These are phyloP conservation scores for Nycteola revayana DNA, from an alignment of 2,888 invertebrate species.

Conservation along the genomic window DNA sequence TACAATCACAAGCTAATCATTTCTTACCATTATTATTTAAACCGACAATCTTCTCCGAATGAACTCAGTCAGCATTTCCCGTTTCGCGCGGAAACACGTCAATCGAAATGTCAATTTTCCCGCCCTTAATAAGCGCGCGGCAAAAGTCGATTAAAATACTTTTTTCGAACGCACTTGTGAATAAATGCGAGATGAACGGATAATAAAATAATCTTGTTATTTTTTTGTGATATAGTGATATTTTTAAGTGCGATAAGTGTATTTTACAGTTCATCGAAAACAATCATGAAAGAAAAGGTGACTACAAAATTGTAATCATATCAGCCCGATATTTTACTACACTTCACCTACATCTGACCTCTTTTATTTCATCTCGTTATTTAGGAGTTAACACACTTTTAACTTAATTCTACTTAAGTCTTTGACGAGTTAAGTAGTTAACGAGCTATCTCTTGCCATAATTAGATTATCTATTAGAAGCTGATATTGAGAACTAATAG, in stretches of 20 bases:
- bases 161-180: too few species aligned
- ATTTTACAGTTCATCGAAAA: slow-evolving; percentile 1
- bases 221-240: too few species aligned
- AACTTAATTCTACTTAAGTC: too few species aligned
- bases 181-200: too few species aligned
- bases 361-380: neutral
- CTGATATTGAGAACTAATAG: too few species aligned
- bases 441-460: too few species aligned
- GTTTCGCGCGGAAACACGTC: slow-evolving; percentile 44
- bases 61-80: slow-evolving; percentile 52
- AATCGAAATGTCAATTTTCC: slow-evolving; percentile 43
- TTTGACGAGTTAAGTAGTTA: too few species aligned
- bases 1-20: slow-evolving; percentile 24
- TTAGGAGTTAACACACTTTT: slow-evolving; percentile 9
- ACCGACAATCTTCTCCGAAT: slow-evolving; percentile 30
- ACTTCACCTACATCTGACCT: neutral
- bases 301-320: slow-evolving; percentile 2
- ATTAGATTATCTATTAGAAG: too few species aligned
- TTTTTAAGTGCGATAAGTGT: too few species aligned
- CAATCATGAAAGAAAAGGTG: slow-evolving; percentile 31
- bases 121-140: slow-evolving; percentile 17
- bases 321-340: too few species aligned
- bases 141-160: too few species aligned
- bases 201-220: too few species aligned
- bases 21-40: slow-evolving; percentile 40